Conservation (phyloP, 2,888 invertebrate genomes). For the Trissolcus brochymenae region DNA sequence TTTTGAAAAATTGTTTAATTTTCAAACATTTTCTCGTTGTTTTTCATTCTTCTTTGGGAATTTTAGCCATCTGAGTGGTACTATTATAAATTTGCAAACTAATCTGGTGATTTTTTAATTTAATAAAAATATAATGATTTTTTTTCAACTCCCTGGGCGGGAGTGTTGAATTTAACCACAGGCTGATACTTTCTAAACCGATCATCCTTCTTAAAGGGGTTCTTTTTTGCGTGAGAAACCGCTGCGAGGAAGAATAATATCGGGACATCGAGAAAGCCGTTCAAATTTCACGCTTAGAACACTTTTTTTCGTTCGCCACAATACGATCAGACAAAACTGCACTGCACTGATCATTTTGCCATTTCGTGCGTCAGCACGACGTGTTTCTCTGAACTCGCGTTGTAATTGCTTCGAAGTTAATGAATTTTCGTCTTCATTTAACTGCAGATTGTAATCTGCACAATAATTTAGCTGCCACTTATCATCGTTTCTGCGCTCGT, state of each 20-base stretch:
- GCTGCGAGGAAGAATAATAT: slow-evolving; percentile 31
- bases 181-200: slow-evolving; percentile 29
- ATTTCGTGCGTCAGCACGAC: not conserved
- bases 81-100: no score
- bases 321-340: not conserved
- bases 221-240: slow-evolving; percentile 34
- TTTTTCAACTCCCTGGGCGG: not conserved
- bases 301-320: not conserved
- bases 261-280: slow-evolving; percentile 36
- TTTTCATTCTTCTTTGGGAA: no score
- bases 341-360: not conserved
- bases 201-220: slow-evolving; percentile 18
- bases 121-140: no score
- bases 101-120: no score
- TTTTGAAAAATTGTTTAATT: no score
- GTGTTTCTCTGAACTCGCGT: not conserved
- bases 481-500: no score
- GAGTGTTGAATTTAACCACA: slow-evolving; percentile 25
- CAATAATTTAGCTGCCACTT: no score
- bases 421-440: slow-evolving; percentile 4
- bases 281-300: slow-evolving; percentile 29
- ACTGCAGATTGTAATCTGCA: no score
- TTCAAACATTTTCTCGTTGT: not conserved
- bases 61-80: no score
- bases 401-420: slow-evolving; percentile 6